Percentiles rank a stretch among this genome's conserved stretches.
Evolutionary conservation across 2,888 invertebrate genomes (phyloP).

Genomic region (Drosophila antonietae): DNA sequence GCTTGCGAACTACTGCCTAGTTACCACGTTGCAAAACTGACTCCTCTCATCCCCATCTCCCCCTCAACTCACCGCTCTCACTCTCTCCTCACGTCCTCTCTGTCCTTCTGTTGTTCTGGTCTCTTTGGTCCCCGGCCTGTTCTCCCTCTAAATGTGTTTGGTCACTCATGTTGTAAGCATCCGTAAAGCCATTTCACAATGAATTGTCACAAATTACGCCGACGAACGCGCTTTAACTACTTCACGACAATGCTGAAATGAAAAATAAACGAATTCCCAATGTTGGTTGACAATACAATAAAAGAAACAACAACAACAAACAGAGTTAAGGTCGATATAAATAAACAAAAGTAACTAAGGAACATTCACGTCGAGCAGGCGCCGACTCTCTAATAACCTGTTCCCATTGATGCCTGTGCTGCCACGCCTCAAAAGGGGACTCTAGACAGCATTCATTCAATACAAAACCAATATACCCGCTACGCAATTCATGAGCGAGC

Average conservation of each 20-base stretch:
- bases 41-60: background rate
- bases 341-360: background rate
- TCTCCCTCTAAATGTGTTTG: background rate
- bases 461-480: constrained; percentile 1
- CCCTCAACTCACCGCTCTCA: background rate
- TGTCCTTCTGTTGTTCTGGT: background rate
- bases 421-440: no score
- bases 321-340: background rate
- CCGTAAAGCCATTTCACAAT: constrained; percentile 27
- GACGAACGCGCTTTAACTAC: no score
- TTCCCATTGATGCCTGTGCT: no score
- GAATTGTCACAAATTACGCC: constrained; percentile 55
- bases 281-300: constrained; percentile 52
- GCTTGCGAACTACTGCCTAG: background rate
- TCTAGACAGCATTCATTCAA: no score
- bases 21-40: constrained; percentile 14
- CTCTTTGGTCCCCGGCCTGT: background rate
- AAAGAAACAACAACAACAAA: background rate
- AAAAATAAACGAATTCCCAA: constrained; percentile 33
- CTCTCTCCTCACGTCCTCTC: background rate
- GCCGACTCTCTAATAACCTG: background rate
- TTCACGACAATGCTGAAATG: constrained; percentile 20
- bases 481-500: background rate
- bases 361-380: constrained; percentile 11
- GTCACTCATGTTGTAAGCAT: constrained; percentile 14